Evolutionary conservation across 2,113 vertebrate genomes (phyloP), one percentile per base, ranked within the genome.

Genomic region (Peromyscus maniculatus): DNA sequence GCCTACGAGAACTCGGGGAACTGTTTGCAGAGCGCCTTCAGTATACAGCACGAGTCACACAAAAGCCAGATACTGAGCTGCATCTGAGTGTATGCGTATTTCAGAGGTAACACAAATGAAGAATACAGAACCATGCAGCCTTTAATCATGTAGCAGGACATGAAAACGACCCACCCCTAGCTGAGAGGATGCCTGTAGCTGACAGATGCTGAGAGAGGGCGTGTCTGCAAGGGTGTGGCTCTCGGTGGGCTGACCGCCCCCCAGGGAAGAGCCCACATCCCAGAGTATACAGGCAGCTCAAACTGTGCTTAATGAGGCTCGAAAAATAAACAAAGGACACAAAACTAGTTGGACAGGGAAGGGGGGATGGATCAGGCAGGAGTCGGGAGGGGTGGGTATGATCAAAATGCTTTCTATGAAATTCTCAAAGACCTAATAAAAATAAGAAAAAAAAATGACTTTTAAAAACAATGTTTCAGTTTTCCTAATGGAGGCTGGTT

Each of bases 51-150:
- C 49, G 17, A 52, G 17, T 69, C n/a, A 91, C 9, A 77, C 5
- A 91, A 77, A 7, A 82, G n/a, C 57, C 55, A 39, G 62, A 43
- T 17, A 69, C 10, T 52, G 22, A 79, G 9, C 7, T n/a, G 28
- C 1, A 2, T 31, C 7, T 91, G 19, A 16, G 17, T 36, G 5
- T 43, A 52, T 21, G 36, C 11, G 4, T 36, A 87, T 19, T 59
- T 77, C 57, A 94, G 74, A 96, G 33, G 6, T 52, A 87, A 66
- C 31, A 87, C 12, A 72, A 43, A 64, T 94, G 52, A 33, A 94
- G 52, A 66, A 79, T 21, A 11, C 24, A 12, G 64, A 43, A 22
- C 49, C 36, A 2, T 19, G 1, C n/a, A n/a, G 12, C 39, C 78
- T 22, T 43, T 74, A 67, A 74, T 36, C 67, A 55, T 7, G 7